These are phyloP conservation scores for Nannoperca obscura DNA, from an alignment of 2,797 vertebrate genomes.

Conservation along the genomic window DNA sequence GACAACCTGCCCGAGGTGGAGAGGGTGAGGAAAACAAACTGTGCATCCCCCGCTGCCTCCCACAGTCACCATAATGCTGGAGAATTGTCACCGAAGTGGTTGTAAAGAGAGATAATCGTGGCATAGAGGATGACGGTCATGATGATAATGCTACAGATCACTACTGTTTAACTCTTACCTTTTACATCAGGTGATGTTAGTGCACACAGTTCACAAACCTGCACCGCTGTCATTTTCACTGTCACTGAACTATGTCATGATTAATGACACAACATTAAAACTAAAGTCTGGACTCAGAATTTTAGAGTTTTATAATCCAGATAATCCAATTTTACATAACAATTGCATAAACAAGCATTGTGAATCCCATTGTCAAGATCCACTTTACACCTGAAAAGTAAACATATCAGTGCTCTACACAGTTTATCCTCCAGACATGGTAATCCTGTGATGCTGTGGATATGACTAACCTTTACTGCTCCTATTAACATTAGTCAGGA, in stretches of 20 bases:
- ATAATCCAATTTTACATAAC: neutral
- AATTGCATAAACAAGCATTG: too few relatives aligned
- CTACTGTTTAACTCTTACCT: slow-evolving; percentile 29
- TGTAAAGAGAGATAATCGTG: slow-evolving; percentile 41
- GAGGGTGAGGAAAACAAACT: slow-evolving; percentile 85
- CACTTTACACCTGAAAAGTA: neutral
- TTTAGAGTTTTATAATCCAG: neutral
- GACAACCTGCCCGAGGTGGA: slow-evolving; percentile 93
- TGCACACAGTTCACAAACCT: neutral
- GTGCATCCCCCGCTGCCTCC: neutral
- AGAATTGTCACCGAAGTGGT: slow-evolving; percentile 6
- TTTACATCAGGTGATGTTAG: slow-evolving; percentile 16
- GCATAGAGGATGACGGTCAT: slow-evolving; percentile 35
- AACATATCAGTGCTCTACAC: neutral
- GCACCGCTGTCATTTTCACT: neutral
- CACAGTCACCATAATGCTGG: neutral
- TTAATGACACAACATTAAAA: neutral
- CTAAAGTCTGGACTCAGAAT: neutral
- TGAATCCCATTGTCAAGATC: too few relatives aligned
- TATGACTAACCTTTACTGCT: neutral
- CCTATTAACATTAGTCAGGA: neutral
- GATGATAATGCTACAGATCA: slow-evolving; percentile 25
- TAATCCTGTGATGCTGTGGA: neutral
- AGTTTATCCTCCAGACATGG: neutral
- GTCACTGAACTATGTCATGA: neutral